Evolutionary conservation across 2,888 invertebrate genomes (phyloP).

Genomic region (Dicroscelio sp.): DNA sequence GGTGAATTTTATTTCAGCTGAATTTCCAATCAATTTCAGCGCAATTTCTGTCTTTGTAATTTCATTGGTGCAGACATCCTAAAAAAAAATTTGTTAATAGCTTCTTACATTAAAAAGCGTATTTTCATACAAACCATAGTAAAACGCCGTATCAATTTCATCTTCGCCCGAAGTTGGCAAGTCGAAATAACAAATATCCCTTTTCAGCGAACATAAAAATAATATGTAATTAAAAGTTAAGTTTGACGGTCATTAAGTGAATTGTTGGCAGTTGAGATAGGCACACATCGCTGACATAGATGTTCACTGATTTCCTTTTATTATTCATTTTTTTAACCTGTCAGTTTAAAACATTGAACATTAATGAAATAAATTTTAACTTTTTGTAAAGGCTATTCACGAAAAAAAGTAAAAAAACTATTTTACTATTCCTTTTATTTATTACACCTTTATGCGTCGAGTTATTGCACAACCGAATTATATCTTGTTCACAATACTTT

Average conservation of each 20-base stretch:
- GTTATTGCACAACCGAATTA: conserved; percentile 14
- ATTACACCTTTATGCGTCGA: conserved; percentile 15
- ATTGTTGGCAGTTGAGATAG: conserved; percentile 73
- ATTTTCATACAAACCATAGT: too few species aligned
- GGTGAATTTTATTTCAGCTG: too few species aligned
- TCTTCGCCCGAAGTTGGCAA: background rate
- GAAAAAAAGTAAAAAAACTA: too few species aligned
- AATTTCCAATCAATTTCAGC: too few species aligned
- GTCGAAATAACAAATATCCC: conserved; percentile 6
- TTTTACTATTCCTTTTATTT: background rate
- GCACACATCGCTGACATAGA: conserved; percentile 75
- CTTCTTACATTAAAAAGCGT: too few species aligned
- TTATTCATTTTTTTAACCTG: conserved; percentile 62
- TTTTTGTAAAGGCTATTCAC: background rate
- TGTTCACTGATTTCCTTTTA: conserved; percentile 76
- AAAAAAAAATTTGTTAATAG: too few species aligned
- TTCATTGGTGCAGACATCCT: too few species aligned
- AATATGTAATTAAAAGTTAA: conserved; percentile 68
- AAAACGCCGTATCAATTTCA: too few species aligned
- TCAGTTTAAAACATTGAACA: too few species aligned
- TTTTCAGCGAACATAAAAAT: conserved; percentile 58
- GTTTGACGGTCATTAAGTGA: conserved; percentile 74
- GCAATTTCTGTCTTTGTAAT: too few species aligned
- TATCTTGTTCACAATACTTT: conserved; percentile 23
- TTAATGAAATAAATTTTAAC: background rate